phyloP scores from a whole-genome alignment of 2,113 vertebrate species.

The Isurus oxyrinchus region DNA sequence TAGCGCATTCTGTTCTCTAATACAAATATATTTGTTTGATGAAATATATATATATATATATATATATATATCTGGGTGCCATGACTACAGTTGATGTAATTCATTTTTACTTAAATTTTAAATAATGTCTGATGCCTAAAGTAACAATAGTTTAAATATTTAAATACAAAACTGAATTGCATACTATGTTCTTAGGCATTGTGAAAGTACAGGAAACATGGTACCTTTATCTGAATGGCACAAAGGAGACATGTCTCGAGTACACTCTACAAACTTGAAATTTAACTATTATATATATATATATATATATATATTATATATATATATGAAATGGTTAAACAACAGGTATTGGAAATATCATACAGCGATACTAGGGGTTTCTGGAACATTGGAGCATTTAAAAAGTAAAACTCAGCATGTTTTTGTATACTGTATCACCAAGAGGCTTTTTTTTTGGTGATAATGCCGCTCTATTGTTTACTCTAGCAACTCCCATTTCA shows the following conservation, averaged over 20 bases:
- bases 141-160: neutral
- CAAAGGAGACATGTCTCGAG: neutral
- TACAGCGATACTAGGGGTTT: neutral
- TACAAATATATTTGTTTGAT: neutral
- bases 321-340: neutral
- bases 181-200: neutral
- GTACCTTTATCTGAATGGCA: neutral
- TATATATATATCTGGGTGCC: neutral
- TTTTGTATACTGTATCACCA: neutral
- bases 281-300: neutral
- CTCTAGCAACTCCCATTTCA: neutral
- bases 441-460: neutral
- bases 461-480: neutral
- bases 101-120: neutral
- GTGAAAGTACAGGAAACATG: neutral
- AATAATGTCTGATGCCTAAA: neutral
- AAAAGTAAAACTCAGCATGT: neutral
- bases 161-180: neutral
- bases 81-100: neutral
- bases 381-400: neutral
- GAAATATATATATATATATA: neutral
- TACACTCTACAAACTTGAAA: neutral
- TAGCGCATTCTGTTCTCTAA: neutral
- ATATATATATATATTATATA: neutral
- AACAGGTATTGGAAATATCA: neutral